phyloP scores from a whole-genome alignment of 2,888 invertebrate species.

The Cryptus viduatorius region DNA sequence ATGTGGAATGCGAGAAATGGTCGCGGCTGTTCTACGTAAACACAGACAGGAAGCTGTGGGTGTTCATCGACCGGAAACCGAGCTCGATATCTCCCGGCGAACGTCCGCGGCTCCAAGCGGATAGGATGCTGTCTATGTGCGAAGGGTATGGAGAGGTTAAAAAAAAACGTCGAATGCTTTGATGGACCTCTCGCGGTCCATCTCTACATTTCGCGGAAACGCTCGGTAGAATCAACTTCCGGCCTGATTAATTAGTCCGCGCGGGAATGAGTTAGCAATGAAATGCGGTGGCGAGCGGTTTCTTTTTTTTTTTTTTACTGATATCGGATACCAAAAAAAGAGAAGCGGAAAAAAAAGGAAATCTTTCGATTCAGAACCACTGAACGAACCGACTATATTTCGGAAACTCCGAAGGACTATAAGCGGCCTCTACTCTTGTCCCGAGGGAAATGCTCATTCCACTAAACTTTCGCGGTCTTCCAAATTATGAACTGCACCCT shows the following conservation, averaged over 20 bases:
- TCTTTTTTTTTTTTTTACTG: not conserved
- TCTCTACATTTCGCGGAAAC: slow-evolving; percentile 56
- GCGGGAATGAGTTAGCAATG: slow-evolving; percentile 25
- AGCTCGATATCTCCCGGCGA: slow-evolving; percentile 42
- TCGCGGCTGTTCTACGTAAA: slow-evolving; percentile 20
- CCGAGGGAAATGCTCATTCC: not conserved
- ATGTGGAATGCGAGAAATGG: not conserved
- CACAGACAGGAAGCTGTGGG: slow-evolving; percentile 61
- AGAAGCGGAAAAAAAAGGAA: slow-evolving; percentile 17
- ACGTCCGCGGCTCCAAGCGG: slow-evolving; percentile 53
- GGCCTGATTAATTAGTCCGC: slow-evolving; percentile 62
- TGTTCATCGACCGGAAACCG: slow-evolving; percentile 59
- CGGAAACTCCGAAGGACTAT: not conserved
- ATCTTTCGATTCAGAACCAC: slow-evolving; percentile 30
- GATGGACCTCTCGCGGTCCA: not conserved
- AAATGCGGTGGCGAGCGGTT: slow-evolving; percentile 23
- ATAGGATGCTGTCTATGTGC: slow-evolving; percentile 32
- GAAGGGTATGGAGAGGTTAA: not conserved
- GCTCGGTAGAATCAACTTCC: slow-evolving; percentile 61
- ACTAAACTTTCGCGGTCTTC: slow-evolving; percentile 4
- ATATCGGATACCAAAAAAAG: slow-evolving; percentile 5
- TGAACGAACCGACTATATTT: not conserved
- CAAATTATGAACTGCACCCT: slow-evolving; percentile 3
- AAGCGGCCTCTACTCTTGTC: not conserved
- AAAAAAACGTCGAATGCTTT: slow-evolving; percentile 15